Percentiles rank a stretch among this genome's conserved stretches.
Conservation (phyloP, 1,140 invertebrate species). For the Heliconius himera region DNA sequence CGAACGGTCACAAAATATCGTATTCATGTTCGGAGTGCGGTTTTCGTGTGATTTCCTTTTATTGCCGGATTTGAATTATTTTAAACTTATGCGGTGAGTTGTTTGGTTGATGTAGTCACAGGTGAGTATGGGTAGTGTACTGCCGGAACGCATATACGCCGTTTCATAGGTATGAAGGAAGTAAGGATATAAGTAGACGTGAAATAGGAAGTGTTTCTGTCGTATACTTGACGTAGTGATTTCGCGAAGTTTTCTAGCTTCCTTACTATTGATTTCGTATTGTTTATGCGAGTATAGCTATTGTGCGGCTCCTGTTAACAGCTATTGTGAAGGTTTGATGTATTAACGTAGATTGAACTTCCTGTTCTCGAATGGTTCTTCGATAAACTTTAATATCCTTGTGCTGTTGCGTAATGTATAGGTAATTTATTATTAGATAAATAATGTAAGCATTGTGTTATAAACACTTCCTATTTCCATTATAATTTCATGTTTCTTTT, state of each 20-base stretch:
- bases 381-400: slow-evolving; percentile 5
- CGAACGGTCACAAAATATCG: slow-evolving; percentile 40
- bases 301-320: slow-evolving; percentile 9
- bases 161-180: slow-evolving; percentile 39
- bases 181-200: slow-evolving; percentile 35
- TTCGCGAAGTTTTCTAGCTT: slow-evolving; percentile 40
- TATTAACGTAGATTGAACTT: slow-evolving; percentile 13
- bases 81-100: slow-evolving; percentile 35
- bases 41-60: slow-evolving; percentile 32
- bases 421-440: slow-evolving; percentile 2
- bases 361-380: slow-evolving; percentile 4
- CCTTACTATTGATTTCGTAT: slow-evolving; percentile 31
- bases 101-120: background rate
- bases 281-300: slow-evolving; percentile 29
- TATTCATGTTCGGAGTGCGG: slow-evolving; percentile 44
- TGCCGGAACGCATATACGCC: slow-evolving; percentile 29
- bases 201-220: slow-evolving; percentile 42
- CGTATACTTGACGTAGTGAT: slow-evolving; percentile 32
- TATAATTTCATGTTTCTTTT: background rate
- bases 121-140: slow-evolving; percentile 26
- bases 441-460: slow-evolving; percentile 4
- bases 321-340: slow-evolving; percentile 3
- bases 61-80: slow-evolving; percentile 48
- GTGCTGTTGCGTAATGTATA: slow-evolving; percentile 6
- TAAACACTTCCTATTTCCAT: slow-evolving; percentile 10